Evolutionary conservation across 2,113 vertebrate species (phyloP), one percentile per base, ranked within the genome.

Genomic region (Benitochromis conjunctus): DNA sequence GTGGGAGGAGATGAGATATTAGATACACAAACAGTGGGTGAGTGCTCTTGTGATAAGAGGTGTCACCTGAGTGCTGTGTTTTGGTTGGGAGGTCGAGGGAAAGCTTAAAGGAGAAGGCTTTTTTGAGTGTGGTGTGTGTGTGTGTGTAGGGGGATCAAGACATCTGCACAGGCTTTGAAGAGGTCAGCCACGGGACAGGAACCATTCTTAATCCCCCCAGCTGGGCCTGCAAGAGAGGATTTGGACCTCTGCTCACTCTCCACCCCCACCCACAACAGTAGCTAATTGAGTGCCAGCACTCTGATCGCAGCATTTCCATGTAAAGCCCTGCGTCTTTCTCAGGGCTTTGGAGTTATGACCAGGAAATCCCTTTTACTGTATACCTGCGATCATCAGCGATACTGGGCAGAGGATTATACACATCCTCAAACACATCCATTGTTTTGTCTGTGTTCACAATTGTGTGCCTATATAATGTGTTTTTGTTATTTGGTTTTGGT

Each of bases 121-220:
- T 81, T 78, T 81, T 80, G 84, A 18, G 71, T 14, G 86, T 5
- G n/a, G 18, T 43, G 62, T 51, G 80, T 77, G 83, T 78, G 11
- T 58, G 62, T 9, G 80, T 26, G 77, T 41, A 48, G 90, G 86
- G 60, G 83, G 82, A 82, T 92, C 89, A 84, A 91, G 94, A 95
- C 96, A 95, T 96, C 95, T 96, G 95, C 79, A 89, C 89, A 84
- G 89, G 94, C 93, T 96, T 95, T 95, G 91, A 93, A 92, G 95
- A 94, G 96, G 94, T 96, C 96, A 96, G 87, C 91, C 94, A 94
- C 85, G 86, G 94, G 95, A 96, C 95, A 95, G 95, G 93, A 95
- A 95, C 92, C 89, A 89, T 88, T 94, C 87, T 93, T 96, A 96
- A 96, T 96, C 95, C 94, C 76, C 85, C 91, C 92, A 94, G 93